phyloP scores from a whole-genome alignment of 2,113 vertebrate species.

The Chinchilla lanigera region DNA sequence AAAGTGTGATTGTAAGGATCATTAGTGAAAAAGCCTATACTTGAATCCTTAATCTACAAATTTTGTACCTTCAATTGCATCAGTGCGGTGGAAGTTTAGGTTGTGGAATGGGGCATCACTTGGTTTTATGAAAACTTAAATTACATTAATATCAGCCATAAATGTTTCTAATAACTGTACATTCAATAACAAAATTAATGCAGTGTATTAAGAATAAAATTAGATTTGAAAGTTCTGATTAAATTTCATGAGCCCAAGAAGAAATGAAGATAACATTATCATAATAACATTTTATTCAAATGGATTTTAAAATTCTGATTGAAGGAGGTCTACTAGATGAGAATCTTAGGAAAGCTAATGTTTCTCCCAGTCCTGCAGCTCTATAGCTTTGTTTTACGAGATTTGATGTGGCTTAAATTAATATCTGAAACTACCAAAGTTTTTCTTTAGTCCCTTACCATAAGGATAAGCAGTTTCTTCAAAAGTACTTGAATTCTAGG shows the following conservation, averaged over 20 bases:
- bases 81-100: not conserved
- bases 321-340: constrained; percentile 25
- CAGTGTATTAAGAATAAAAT: constrained; percentile 71
- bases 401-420: not conserved
- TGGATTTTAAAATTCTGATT: constrained; percentile 62
- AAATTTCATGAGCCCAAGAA: constrained; percentile 72
- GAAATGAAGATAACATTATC: constrained; percentile 69
- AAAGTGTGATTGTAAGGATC: not conserved
- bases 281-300: constrained; percentile 60
- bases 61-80: not conserved
- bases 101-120: not conserved
- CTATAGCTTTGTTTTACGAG: not conserved
- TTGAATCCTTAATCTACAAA: not conserved
- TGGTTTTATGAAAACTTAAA: constrained; percentile 5
- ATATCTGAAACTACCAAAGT: not conserved
- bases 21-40: not conserved
- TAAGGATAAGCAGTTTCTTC: not conserved
- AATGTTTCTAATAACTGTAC: constrained; percentile 57
- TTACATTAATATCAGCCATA: not conserved
- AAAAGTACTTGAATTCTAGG: not conserved
- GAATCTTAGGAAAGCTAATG: not conserved
- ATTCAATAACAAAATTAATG: constrained; percentile 71
- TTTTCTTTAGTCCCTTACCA: not conserved
- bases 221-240: constrained; percentile 72
- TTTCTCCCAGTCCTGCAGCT: not conserved